Evolutionary conservation across 2,113 vertebrate genomes (phyloP), one percentile per base, ranked within the genome.

Genomic region (Sturnus vulgaris): DNA sequence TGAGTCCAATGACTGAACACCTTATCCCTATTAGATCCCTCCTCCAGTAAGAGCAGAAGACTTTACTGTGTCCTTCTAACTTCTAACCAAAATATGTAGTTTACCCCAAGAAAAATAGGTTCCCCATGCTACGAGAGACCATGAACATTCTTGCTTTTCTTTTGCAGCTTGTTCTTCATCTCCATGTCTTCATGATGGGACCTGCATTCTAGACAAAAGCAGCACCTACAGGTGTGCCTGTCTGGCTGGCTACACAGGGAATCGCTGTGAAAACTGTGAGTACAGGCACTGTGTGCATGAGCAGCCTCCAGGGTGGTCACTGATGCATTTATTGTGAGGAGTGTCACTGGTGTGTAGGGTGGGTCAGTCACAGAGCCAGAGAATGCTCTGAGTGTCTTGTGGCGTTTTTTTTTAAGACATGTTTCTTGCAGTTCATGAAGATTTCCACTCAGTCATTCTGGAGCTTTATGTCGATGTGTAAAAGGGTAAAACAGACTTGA

Each of bases 131-230:
- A 3, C 21, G 8, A 50, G 17, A 80, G 18, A 68, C 33, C 31
- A 60, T 97, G 30, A 96, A 19, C 2, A 7, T 66, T 53, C 27
- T 72, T 68, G 17, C 35, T 96, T 87, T 90, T 96, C n/a, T 97
- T 84, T 96, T 92, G 5, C 94, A 99, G 99, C 98, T 4, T 99
- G 99, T 93, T 99, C 98, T 92, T 99, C 99, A 10, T 99, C 98
- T 66, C 99, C 99, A 3, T 99, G 99, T 96, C 97, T 98, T 69
- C 99, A 99, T 7, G 99, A 99, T 50, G 99, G 99, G 87, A 99
- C 99, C 0, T 99, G 99, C 79, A 88, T 99, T 90, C 96, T 99
- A 57, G 99, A 98, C 90, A 98, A 97, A 61, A 98, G 97, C 3
- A 95, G 98, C 77, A 97, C 98, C 60, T 99, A 98, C 97, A 98